phyloP scores from a whole-genome alignment of 1,140 invertebrate genomes.

The Drosophila bocki region DNA sequence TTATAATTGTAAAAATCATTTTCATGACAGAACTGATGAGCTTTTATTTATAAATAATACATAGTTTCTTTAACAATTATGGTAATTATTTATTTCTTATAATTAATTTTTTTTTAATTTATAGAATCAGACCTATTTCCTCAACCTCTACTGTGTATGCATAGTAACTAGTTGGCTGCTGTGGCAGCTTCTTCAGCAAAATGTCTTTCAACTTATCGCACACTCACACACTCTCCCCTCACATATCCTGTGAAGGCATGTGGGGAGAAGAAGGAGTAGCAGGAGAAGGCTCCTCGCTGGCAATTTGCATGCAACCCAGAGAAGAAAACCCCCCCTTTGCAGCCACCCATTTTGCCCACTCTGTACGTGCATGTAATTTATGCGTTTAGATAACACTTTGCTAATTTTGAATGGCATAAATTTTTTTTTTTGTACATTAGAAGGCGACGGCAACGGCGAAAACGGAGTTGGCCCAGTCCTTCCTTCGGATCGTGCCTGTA shows the following conservation, averaged over 20 bases:
- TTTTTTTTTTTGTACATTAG: slow-evolving; percentile 70
- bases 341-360: slow-evolving; percentile 42
- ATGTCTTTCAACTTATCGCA: slow-evolving; percentile 80
- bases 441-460: slow-evolving; percentile 22
- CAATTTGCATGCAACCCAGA: slow-evolving; percentile 73
- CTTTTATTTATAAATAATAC: too few relatives aligned
- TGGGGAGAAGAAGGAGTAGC: slow-evolving; percentile 37
- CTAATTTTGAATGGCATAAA: slow-evolving; percentile 84
- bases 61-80: too few relatives aligned
- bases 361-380: slow-evolving; percentile 83
- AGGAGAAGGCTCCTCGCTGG: slow-evolving; percentile 26
- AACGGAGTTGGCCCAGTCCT: slow-evolving; percentile 44
- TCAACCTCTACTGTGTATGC: not conserved
- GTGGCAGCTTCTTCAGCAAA: slow-evolving; percentile 79
- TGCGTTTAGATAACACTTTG: slow-evolving; percentile 84
- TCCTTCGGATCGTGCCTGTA: slow-evolving; percentile 60
- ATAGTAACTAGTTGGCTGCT: slow-evolving; percentile 69
- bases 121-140: not conserved
- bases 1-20: not conserved
- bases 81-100: too few relatives aligned
- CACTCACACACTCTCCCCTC: slow-evolving; percentile 21
- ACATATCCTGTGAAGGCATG: slow-evolving; percentile 22
- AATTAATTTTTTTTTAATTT: too few relatives aligned
- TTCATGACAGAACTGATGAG: not conserved
- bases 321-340: slow-evolving; percentile 17